Conservation (phyloP, 2,113 vertebrate species). For the Peucedramus taeniatus region DNA sequence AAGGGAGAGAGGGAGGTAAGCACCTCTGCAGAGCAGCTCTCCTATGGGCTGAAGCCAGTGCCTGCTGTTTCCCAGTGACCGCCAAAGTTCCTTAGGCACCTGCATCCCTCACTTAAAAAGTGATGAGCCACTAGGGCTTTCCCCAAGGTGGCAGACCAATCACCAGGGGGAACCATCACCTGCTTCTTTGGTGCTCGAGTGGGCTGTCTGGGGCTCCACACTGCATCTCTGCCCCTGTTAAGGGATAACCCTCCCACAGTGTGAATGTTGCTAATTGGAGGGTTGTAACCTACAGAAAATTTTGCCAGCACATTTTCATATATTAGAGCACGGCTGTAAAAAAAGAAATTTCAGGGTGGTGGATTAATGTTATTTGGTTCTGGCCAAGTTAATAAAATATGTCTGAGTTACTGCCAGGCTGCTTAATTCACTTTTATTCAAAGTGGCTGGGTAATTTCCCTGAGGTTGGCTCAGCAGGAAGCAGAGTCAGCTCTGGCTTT, state of each 20-base stretch:
- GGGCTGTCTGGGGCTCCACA: not conserved
- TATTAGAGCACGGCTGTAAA: conserved; percentile 17
- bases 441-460: conserved; percentile 43
- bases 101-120: not conserved
- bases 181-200: rapidly evolving
- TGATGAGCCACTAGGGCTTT: not conserved
- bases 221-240: not conserved
- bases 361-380: conserved; percentile 18
- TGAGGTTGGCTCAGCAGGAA: not conserved
- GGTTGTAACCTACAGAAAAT: not conserved
- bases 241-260: rapidly evolving
- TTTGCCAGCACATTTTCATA: conserved; percentile 17
- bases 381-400: conserved; percentile 58
- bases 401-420: conserved; percentile 47
- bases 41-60: rapidly evolving
- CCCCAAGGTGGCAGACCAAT: not conserved
- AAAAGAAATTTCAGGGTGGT: not conserved
- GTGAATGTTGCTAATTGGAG: not conserved
- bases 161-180: rapidly evolving
- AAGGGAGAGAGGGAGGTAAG: not conserved
- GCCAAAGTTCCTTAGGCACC: not conserved
- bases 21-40: not conserved
- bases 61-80: not conserved
- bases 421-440: conserved; percentile 54
- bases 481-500: conserved; percentile 23